These are phyloP conservation scores for Menidia menidia DNA, from an alignment of 2,797 vertebrate species.

Conservation along the genomic window DNA sequence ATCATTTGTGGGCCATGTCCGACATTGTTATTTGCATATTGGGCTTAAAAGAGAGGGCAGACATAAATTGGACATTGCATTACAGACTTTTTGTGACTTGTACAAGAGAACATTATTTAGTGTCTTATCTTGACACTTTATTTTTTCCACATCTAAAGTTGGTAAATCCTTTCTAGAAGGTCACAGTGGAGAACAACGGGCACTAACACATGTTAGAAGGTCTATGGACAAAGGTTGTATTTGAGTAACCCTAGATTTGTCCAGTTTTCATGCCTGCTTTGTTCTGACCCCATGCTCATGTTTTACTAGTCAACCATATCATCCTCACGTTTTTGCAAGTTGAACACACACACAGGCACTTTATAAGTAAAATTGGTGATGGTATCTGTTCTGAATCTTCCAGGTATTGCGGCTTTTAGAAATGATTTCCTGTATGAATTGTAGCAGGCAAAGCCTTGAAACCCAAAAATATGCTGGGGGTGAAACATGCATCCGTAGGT, in stretches of 20 bases:
- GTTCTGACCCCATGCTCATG: background rate
- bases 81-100: background rate
- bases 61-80: background rate
- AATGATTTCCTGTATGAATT: background rate
- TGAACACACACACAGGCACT: background rate
- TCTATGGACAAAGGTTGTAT: constrained; percentile 18
- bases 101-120: background rate
- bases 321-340: background rate
- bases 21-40: too few species aligned
- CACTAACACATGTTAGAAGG: background rate
- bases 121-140: background rate
- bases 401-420: background rate
- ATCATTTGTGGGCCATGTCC: too few species aligned
- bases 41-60: background rate
- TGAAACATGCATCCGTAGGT: too few species aligned
- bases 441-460: background rate
- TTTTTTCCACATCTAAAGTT: background rate
- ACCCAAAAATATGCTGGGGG: too few species aligned
- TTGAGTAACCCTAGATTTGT: constrained; percentile 17
- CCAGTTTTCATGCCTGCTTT: background rate
- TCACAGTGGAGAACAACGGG: background rate
- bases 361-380: background rate
- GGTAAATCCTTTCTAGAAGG: background rate
- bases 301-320: constrained; percentile 4
- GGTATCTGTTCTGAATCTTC: background rate